Evolutionary conservation across 2,888 invertebrate genomes (phyloP).

Genomic region (Sialis fuliginosa): DNA sequence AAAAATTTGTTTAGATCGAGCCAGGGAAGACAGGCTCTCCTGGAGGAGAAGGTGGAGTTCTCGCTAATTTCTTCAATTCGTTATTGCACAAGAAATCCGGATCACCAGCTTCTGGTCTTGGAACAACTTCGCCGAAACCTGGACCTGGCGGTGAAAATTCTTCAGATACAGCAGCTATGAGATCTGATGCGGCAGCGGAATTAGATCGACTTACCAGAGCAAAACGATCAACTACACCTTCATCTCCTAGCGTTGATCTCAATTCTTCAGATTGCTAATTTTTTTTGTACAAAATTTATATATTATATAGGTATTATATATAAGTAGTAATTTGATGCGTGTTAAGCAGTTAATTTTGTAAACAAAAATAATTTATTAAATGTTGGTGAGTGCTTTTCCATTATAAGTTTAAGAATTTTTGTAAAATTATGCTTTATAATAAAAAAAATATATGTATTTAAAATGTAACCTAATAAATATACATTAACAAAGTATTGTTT

Average conservation of each 20-base stretch:
- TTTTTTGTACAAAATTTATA: neutral
- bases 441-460: too few species aligned
- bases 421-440: too few species aligned
- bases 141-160: slow-evolving; percentile 19
- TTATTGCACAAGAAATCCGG: slow-evolving; percentile 87
- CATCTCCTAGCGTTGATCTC: slow-evolving; percentile 27
- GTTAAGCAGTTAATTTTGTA: too few species aligned
- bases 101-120: slow-evolving; percentile 34
- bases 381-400: too few species aligned
- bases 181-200: slow-evolving; percentile 85
- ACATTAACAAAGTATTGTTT: too few species aligned
- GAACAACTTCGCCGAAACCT: slow-evolving; percentile 26
- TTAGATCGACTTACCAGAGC: slow-evolving; percentile 71
- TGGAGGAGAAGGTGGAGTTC: slow-evolving; percentile 77
- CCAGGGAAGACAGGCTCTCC: slow-evolving; percentile 55
- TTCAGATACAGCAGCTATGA: slow-evolving; percentile 52
- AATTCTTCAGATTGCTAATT: slow-evolving; percentile 30
- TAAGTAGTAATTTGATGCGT: too few species aligned
- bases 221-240: slow-evolving; percentile 27
- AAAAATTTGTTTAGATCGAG: slow-evolving; percentile 24
- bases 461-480: too few species aligned
- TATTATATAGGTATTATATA: too few species aligned
- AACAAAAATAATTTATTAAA: too few species aligned
- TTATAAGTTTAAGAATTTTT: too few species aligned
- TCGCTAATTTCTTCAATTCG: slow-evolving; percentile 97